Base-by-base conservation (phyloP, 1,140 invertebrate species). In the Battus philenor region DNA sequence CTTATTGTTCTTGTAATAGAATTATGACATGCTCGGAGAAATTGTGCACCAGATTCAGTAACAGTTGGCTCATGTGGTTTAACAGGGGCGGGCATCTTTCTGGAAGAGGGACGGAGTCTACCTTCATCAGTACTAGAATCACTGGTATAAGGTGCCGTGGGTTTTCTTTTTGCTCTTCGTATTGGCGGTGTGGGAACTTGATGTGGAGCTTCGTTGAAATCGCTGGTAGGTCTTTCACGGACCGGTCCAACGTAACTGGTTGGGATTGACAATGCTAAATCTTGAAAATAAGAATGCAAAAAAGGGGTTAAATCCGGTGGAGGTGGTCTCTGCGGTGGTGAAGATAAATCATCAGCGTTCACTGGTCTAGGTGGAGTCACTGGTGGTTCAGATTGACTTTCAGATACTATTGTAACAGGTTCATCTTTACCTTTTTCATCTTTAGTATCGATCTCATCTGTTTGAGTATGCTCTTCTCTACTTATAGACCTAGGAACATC, bases 1-100 rank as follows among this genome's bases (percentile, higher is more conserved):
- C 89, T 89, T 31, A 93, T 80, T 5, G 90, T 87, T 49, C 88
- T 88, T n/a, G 88, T 88, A 7, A 90, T 86, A 9, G 90, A 89
- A 12, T 87, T 71, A 18, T 90, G 88, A 46, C 93, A 90, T 1
- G 91, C 92, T 10, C 89, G 71, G 6, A 91, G 56, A 39, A 94
- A 87, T 60, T 93, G 91, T 0, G 87, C 82, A 4, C 90, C 89
- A 8, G 91, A 87, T 53, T 93, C 90, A 1, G 84, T 77, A 41
- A 91, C 88, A 0, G 89, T 86, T 1, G 88, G 88, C 50, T 89
- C 87, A 11, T 85, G 79, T n/a, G 76, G 47, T 67, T 75, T 54
- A 33, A 76, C 38, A 49, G 81, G 58, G 47, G 80, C 26, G 44
- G 85, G 64, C 52, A 75, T 55, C 39, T 81, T 54, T 53, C 78